Percentiles rank a stretch among this genome's conserved stretches.
Evolutionary conservation across 2,113 vertebrate genomes (phyloP).

Genomic region (Heterocephalus glaber): DNA sequence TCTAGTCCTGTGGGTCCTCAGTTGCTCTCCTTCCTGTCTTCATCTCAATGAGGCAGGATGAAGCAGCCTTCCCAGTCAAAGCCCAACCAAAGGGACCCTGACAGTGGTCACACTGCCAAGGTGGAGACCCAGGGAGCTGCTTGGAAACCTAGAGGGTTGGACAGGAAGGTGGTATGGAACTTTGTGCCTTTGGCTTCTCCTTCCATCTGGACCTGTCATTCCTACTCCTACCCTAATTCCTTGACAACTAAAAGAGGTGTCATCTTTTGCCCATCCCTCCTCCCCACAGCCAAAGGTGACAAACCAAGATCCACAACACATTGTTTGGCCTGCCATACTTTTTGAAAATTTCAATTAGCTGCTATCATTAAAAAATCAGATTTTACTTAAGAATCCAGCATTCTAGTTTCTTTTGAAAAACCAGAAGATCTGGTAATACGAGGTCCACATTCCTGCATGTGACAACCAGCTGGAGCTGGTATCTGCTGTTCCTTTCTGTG

Average conservation of each 20-base stretch:
- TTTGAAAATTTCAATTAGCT: constrained; percentile 56
- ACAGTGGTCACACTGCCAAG: neutral
- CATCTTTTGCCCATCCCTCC: neutral
- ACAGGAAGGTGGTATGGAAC: neutral
- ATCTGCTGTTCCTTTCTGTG: neutral
- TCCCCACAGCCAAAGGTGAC: neutral
- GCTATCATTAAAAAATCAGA: constrained; percentile 49
- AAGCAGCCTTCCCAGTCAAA: neutral
- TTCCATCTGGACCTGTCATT: neutral
- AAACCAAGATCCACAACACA: neutral
- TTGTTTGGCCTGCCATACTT: constrained; percentile 3
- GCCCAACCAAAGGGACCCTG: neutral
- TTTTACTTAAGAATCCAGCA: constrained; percentile 56
- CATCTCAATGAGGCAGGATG: neutral
- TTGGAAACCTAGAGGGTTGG: neutral
- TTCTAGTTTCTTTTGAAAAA: constrained; percentile 64
- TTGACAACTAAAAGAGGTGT: neutral
- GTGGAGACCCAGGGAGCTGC: neutral
- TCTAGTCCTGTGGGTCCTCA: neutral
- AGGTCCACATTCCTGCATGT: neutral
- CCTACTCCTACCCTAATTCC: neutral
- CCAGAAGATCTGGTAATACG: neutral
- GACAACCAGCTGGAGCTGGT: neutral
- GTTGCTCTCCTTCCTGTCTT: neutral
- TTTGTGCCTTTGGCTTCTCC: neutral